Base-by-base conservation (phyloP, 2,888 invertebrate species). In the Caenorhabditis sp. region DNA sequence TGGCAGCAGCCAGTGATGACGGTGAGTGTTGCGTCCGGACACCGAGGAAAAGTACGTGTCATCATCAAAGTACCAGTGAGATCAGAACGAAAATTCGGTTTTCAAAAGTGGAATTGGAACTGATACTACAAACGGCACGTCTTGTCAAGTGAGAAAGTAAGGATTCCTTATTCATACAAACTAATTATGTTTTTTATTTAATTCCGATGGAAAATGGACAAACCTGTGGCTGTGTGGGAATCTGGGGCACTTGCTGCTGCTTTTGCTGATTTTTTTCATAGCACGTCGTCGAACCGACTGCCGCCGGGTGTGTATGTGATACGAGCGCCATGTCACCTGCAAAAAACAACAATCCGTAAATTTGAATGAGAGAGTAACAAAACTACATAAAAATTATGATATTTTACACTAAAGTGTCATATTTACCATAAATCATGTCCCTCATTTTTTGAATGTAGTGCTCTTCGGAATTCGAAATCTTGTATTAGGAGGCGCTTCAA, bases 291-390 rank as follows among this genome's bases (percentile, higher is more conserved):
- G 87, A 82, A 54, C 85, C 85, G 44, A 85, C 85, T 58, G 87
- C 75, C 16, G 87, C 77, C 22, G 80, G 84, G 73, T 84, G 84
- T 35, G 84, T 84, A 59, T 86, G 86, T n/a, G 86, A 86, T 22
- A 87, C 87, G 6, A 87, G 73, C 49, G 87, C 87, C 87, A 87
- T 87, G 59, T 87, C 87, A 75, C 85, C 87, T 87, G 84, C 19
- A 85, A 86, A 56, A 35, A 47, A 28, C 0, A 24, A 28, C 19
- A 35, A 58, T 54, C 10, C 10, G 12, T 38, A 19, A 54, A 26
- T 47, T 24, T 16, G 8, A 56, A 47, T 41, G 16, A 26, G 35
- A 70, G 31, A 51, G 26, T 24, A 6, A 56, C 35, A 61, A 72
- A 47, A 54, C 28, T 31, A 56, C n/a, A 12, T 16, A 44, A 22